Evolutionary conservation across 2,888 invertebrate species (phyloP).

Genomic region (Nycteola revayana): DNA sequence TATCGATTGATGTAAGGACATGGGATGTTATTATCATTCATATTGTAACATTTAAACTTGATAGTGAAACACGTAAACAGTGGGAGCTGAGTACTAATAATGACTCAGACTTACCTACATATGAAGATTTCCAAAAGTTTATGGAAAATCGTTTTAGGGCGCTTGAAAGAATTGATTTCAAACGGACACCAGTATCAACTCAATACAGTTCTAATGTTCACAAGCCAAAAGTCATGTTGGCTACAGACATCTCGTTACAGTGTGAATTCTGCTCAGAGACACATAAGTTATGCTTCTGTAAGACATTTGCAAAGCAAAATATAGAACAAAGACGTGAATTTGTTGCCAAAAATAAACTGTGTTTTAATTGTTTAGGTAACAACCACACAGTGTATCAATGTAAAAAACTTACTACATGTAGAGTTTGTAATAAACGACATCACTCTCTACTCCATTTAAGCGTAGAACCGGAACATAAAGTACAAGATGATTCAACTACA

Average conservation of each 20-base stretch:
- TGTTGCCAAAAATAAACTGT: neutral
- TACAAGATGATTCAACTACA: neutral
- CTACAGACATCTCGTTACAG: neutral
- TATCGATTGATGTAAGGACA: neutral
- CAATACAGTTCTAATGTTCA: neutral
- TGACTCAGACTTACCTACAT: neutral
- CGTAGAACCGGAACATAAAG: neutral
- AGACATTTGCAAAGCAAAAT: neutral
- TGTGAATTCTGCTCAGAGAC: neutral
- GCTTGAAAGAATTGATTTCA: neutral
- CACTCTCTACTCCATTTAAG: neutral
- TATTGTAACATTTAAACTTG: neutral
- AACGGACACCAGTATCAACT: neutral
- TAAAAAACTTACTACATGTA: neutral
- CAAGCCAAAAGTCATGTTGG: neutral
- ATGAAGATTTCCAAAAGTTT: neutral
- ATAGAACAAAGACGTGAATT: neutral
- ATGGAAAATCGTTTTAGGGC: neutral
- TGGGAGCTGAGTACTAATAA: neutral
- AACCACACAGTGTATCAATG: neutral
- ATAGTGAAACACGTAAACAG: neutral
- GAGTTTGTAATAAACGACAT: neutral
- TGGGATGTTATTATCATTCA: constrained; percentile 1
- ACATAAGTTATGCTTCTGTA: neutral
- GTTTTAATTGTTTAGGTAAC: neutral